Conservation (phyloP, 2,113 vertebrate species). For the Arvicanthis niloticus region DNA sequence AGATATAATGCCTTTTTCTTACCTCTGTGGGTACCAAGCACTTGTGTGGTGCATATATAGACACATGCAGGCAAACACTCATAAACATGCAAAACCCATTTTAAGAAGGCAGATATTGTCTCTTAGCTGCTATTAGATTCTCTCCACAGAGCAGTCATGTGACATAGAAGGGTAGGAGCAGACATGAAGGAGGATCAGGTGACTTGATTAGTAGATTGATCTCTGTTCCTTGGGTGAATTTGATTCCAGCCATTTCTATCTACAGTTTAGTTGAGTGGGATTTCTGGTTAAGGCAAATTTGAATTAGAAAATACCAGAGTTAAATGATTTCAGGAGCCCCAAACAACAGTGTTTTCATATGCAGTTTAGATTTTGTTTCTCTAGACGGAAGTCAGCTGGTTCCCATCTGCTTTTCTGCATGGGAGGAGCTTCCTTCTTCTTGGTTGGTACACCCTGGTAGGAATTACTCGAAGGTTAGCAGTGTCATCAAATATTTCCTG, state of each 20-base stretch:
- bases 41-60: not conserved
- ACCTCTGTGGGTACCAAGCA: not conserved
- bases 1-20: too few species aligned
- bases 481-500: not conserved
- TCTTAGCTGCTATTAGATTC: not conserved
- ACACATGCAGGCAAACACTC: not conserved
- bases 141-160: not conserved
- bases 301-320: not conserved
- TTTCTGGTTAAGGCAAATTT: slow-evolving; percentile 56
- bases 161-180: not conserved
- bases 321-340: not conserved
- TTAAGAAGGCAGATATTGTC: not conserved
- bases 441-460: slow-evolving; percentile 48
- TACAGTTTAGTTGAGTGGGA: not conserved
- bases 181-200: slow-evolving; percentile 14
- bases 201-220: not conserved
- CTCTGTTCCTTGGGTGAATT: slow-evolving; percentile 12
- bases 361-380: rapidly evolving
- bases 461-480: slow-evolving; percentile 50
- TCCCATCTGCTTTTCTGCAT: not conserved
- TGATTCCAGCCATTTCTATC: not conserved
- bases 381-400: not conserved
- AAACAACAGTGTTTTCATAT: not conserved
- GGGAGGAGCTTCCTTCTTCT: not conserved
- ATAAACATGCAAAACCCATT: too few species aligned